Evolutionary conservation across 2,888 invertebrate species (phyloP), one percentile per base, ranked within the genome.

Genomic region (Yponomeuta malinellus): DNA sequence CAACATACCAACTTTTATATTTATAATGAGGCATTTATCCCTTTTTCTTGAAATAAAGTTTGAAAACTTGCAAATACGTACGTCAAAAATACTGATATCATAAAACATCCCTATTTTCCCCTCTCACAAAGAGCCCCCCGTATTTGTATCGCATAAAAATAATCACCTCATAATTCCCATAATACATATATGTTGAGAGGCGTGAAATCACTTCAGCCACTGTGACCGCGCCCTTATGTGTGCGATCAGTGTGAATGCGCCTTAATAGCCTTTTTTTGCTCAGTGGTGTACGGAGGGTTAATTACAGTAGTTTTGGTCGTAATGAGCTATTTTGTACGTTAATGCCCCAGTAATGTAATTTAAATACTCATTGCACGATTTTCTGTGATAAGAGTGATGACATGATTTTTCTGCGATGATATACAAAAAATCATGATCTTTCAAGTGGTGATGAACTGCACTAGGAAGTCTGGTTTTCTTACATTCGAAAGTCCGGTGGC

Each of bases 171-270:
- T 59, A 59, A 59, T 59, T 15, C 15, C 52, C 52, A 29, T 65
- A 65, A 65, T 65, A 10, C 31, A 65, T 33, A 65, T 65, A 33
- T 65, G 3, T 33, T 31, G 29, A 65, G 65, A 29, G 33, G 65
- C 65, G 65, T 65, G 65, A 65, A 43, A 67, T 67, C 67, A n/a
- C 67, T 10, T 37, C 43, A 31, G 10, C 29, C 64, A 23, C 64
- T 68, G 59, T 52, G 68, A 52, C 48, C 68, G 68, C 68, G 31
- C 52, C 52, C 68, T 67, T 31, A 52, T 52, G 68, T 33, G 68
- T 15, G 23, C 52, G 68, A 23, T 67, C 37, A 31, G 48, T 68
- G 68, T 68, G 52, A 68, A 68, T 52, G 52, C 52, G 12, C 31
- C 59, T 31, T 52, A 68, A 68, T 68, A 68, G 23, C 68, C 9